Percentiles rank a stretch among this genome's conserved stretches.
These are phyloP conservation scores for Hiodon tergisus DNA, from an alignment of 2,113 vertebrate genomes.

Conservation along the genomic window DNA sequence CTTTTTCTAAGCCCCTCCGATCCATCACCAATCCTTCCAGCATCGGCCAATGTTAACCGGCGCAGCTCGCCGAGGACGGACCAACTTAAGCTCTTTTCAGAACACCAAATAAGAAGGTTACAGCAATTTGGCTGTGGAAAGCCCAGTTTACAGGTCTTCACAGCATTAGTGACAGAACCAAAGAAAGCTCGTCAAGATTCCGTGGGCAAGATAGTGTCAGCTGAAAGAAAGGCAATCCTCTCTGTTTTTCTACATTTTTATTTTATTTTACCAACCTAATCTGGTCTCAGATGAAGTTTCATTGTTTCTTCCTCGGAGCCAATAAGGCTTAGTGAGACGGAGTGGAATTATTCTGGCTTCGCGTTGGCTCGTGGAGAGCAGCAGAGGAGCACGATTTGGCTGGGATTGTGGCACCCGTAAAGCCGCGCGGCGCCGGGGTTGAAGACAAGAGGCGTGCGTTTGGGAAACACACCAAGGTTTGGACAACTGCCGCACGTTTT, in stretches of 20 bases:
- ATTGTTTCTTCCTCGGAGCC: conserved; percentile 74
- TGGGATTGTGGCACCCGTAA: conserved; percentile 39
- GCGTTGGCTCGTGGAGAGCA: conserved; percentile 53
- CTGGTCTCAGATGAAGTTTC: conserved; percentile 78
- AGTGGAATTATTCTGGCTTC: conserved; percentile 60
- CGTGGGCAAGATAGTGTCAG: conserved; percentile 60
- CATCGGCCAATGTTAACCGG: conserved; percentile 69
- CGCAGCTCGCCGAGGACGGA: conserved; percentile 64
- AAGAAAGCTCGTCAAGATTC: conserved; percentile 69
- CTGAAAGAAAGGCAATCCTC: conserved; percentile 60
- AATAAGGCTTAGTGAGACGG: conserved; percentile 70
- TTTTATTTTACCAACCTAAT: conserved; percentile 60
- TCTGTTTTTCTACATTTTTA: conserved; percentile 43
- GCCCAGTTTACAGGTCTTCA: conserved; percentile 55
- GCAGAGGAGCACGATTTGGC: conserved; percentile 44
- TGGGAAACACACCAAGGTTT: conserved; percentile 53
- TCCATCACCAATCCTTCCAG: conserved; percentile 71
- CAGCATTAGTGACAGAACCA: conserved; percentile 50
- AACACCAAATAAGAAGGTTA: conserved; percentile 69
- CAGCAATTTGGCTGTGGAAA: conserved; percentile 71
- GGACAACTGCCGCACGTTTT: conserved; percentile 19
- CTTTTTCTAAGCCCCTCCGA: conserved; percentile 67
- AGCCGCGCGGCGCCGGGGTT: conserved; percentile 12
- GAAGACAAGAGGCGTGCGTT: conserved; percentile 37
- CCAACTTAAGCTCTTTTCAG: conserved; percentile 69